Evolutionary conservation across 2,113 vertebrate genomes (phyloP), one percentile per base, ranked within the genome.

Genomic region (Muntiacus reevesi): DNA sequence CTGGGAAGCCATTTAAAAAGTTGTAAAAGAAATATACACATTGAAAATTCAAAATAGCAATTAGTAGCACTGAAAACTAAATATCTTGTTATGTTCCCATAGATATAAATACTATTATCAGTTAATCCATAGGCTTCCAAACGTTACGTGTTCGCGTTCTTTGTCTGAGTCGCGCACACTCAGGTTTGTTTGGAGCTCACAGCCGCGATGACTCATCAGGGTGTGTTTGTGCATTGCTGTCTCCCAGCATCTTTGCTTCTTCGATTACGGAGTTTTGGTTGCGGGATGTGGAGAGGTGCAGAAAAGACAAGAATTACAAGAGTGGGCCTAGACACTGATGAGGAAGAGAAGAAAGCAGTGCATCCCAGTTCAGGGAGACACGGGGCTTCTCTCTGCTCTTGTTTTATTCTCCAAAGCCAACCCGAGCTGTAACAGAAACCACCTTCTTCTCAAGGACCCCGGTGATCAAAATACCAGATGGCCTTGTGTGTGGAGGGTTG

Each of bases 401-500:
- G 4, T 57, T 45, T 45, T 57, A 33, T 57, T 15, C 36, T 45
- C 17, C 36, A 23, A 25, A 89, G 55, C 52, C 36, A 76, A 57
- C 43, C 36, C 28, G 4, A 57, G 6, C 36, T 11, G 7, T 16
- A 57, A 30, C 3, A 30, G 47, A 14, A n/a, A 59, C 19, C 36
- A 59, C 5, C 40, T 30, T 30, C 52, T 45, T 59, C 54, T 59
- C 28, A 59, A 78, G 40, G 74, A 27, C 5, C 11, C 13, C 23
- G 11, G 64, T 89, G 50, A 89, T 74, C 4, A 45, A 30, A 90
- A 59, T 23, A 45, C 52, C 40, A 25, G 54, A 28, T 19, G 43
- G 9, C 3, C 0, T 43, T 59, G 71, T 36, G 21, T 0, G 2
- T 28, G 16, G 23, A 19, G 45, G 43, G 23, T 50, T 50, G 57